Base-by-base conservation (phyloP, 2,888 invertebrate genomes). In the Dicyrtoma fusca region DNA sequence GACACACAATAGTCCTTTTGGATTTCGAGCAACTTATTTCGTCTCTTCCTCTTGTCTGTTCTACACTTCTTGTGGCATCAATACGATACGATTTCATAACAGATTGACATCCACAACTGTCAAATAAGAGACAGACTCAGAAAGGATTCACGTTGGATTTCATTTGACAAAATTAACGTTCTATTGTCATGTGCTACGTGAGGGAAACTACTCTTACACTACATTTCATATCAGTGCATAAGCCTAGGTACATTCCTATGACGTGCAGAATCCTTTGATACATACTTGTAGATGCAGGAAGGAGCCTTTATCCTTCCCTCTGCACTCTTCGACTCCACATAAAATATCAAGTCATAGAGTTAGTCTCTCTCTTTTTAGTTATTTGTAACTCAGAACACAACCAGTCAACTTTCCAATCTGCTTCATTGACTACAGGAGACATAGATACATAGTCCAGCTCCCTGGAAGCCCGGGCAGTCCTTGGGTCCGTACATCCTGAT, bases 81-180 rank as follows among this genome's bases (percentile, higher is more conserved):
- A 61, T 42, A 42, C 61, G 61, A 61, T 61, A 61, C 42, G 61
- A 61, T 61, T 61, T 61, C 61, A 61, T 61, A 71, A 71, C 64
- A 64, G 69, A 75, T 73, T 75, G 75, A 73, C 75, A 73, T 75
- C 73, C 75, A 73, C 66, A 75, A 71, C 75, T 75, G 75, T 75
- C 75, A 75, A 75, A 73, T 75, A 62, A 75, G 73, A 73, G 73
- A 71, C 72, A 71, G 70, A 62, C 69, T 68, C 66, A 70, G 71
- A 64, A 74, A 66, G 73, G 65, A 69, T 68, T 74, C 64, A 57
- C 45, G 68, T 68, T 61, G 74, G 74, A 74, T 74, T 68, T 55
- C 71, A 74, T 73, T 70, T 74, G 74, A 74, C 66, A 71, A 74
- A 63, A 53, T 45, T 45, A 62, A 69, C 26, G 47, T 51, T 34